These are phyloP conservation scores for Alcedo atthis DNA, from an alignment of 2,797 vertebrate genomes.

Conservation along the genomic window DNA sequence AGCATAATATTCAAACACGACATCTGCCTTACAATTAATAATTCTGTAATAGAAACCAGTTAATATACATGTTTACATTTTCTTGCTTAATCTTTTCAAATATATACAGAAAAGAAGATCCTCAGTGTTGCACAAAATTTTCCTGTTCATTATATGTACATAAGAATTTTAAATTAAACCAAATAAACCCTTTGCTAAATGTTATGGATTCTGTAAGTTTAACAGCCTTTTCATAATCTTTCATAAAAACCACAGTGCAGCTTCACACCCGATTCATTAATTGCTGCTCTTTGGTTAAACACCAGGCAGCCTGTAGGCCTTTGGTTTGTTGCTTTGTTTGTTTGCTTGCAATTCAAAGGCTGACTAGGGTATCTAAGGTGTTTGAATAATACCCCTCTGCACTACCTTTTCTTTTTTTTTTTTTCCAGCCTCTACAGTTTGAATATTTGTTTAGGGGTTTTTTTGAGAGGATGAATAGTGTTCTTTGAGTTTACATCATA, in stretches of 20 bases:
- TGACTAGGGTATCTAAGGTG: not conserved
- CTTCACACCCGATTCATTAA: conserved; percentile 7
- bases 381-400: not conserved
- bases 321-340: not conserved
- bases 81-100: not conserved
- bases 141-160: not conserved
- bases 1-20: not conserved
- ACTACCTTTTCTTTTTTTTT: not conserved
- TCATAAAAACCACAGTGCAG: conserved; percentile 1
- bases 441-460: not conserved
- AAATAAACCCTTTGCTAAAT: not conserved
- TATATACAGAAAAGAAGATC: not conserved
- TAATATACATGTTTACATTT: not conserved
- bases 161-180: conserved; percentile 1
- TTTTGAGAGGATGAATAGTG: not conserved
- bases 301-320: not conserved
- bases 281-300: not conserved
- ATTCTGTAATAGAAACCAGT: conserved; percentile 3
- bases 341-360: conserved; percentile 8
- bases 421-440: not conserved
- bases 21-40: not conserved
- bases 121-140: not conserved
- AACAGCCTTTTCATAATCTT: not conserved
- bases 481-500: not conserved
- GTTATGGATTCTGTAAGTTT: not conserved